Base-by-base conservation (phyloP, 2,797 vertebrate species). In the Acridotheres tristis region DNA sequence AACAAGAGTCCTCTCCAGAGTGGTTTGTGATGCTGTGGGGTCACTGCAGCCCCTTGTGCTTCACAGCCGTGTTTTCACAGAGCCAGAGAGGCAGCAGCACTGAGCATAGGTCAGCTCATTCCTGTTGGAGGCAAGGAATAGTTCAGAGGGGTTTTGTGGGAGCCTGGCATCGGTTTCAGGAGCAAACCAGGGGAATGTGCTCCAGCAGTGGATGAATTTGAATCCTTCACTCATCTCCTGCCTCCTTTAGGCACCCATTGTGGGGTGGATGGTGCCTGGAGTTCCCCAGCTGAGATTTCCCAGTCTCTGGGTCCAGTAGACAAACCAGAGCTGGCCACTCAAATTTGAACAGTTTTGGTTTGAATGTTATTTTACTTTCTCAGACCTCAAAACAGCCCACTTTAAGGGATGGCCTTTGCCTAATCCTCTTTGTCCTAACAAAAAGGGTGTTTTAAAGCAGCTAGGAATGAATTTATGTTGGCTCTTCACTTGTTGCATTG, bases 391-490 rank as follows among this genome's bases (percentile, higher is more conserved):
- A 94, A 43, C 23, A 86, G 25, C 86, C 55, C 74, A 69, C 36
- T 67, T 73, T 36, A 66, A 53, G 40, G 40, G 34, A 13, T 65
- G 43, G 25, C 11, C 25, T 67, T 75, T 86, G 80, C 55, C 88
- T 91, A 67, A 76, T 89, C 45, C 29, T 62, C 51, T 36, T 71
- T 67, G 45, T 82, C 85, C 62, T 62, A 26, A 53, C 45, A 76
- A 87, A 72, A 94, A 29, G 62, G 21, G 20, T 90, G 66, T 53
- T 94, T 88, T 87, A 73, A 66, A 95, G 29, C 57, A 79, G 69
- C 27, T 48, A 86, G 83, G 90, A 95, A 85, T 90, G 71, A 85
- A 82, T 95, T 96, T 94, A 21, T 29, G 0, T 91, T 97, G 94
- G 94, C 92, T 86, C 25, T 91, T 40, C 8, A 25, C 8, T 91